Evolutionary conservation across 2,113 vertebrate genomes (phyloP).

Genomic region (Melanerpes aurifrons): DNA sequence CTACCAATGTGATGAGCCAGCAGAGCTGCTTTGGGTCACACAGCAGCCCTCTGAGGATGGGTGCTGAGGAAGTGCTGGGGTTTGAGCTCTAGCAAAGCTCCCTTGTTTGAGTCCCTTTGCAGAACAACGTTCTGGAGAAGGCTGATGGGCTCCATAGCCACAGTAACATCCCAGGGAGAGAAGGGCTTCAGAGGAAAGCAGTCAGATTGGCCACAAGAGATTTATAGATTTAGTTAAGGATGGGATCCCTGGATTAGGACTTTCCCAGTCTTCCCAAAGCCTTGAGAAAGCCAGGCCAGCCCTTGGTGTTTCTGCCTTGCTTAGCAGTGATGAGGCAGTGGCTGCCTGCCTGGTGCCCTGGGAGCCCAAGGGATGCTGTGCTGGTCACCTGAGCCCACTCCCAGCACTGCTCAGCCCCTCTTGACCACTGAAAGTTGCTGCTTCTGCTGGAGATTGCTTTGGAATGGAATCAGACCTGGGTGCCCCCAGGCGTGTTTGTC

Average conservation of each 20-base stretch:
- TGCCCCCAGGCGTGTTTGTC: not conserved
- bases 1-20: not conserved
- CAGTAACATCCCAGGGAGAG: not conserved
- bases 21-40: not conserved
- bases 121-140: not conserved
- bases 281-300: not conserved
- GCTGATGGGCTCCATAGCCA: not conserved
- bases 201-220: not conserved
- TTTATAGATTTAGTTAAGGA: not conserved
- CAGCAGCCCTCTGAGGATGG: not conserved
- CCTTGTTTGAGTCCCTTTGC: not conserved
- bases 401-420: not conserved
- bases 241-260: not conserved
- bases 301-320: not conserved
- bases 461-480: not conserved
- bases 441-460: not conserved
- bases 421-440: not conserved
- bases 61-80: not conserved
- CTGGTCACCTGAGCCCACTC: not conserved
- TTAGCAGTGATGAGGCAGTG: not conserved
- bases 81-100: not conserved
- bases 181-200: not conserved
- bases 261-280: not conserved
- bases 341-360: no score
- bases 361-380: not conserved